Evolutionary conservation across 1,140 invertebrate genomes (phyloP).

Genomic region (Drosophila serrata): DNA sequence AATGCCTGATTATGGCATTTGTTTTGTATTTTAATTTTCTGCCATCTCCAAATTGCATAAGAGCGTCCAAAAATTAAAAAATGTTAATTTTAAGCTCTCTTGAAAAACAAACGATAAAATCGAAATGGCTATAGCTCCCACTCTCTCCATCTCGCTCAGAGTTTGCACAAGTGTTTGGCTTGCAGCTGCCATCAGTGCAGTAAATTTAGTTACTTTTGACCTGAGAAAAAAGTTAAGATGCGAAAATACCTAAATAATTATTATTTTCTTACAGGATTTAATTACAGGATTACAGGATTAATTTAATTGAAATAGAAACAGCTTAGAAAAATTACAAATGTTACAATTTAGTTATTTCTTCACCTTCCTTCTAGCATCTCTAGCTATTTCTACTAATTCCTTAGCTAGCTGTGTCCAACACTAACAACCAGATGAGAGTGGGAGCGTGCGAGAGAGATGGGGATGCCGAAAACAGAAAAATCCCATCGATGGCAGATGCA

Average conservation of each 20-base stretch:
- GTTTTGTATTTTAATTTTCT: slow-evolving; percentile 29
- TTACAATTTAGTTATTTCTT: no score
- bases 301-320: background rate
- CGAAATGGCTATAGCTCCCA: background rate
- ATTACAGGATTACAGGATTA: no score
- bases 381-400: background rate
- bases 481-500: slow-evolving; percentile 21
- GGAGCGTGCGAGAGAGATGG: slow-evolving; percentile 3
- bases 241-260: no score
- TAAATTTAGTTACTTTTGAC: background rate
- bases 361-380: background rate
- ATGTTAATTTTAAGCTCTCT: slow-evolving; percentile 3
- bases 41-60: slow-evolving; percentile 29
- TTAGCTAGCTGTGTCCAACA: background rate
- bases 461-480: slow-evolving; percentile 23
- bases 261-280: no score
- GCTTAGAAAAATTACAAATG: background rate
- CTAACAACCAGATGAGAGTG: slow-evolving; percentile 10
- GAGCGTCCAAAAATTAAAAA: slow-evolving; percentile 20
- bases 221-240: background rate
- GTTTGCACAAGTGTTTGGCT: slow-evolving; percentile 5
- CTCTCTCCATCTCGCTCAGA: background rate
- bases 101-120: slow-evolving; percentile 1
- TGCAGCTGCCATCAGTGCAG: slow-evolving; percentile 2
- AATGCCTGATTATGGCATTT: slow-evolving; percentile 18